Evolutionary conservation across 2,888 invertebrate genomes (phyloP).

Genomic region (Halictus ligatus): DNA sequence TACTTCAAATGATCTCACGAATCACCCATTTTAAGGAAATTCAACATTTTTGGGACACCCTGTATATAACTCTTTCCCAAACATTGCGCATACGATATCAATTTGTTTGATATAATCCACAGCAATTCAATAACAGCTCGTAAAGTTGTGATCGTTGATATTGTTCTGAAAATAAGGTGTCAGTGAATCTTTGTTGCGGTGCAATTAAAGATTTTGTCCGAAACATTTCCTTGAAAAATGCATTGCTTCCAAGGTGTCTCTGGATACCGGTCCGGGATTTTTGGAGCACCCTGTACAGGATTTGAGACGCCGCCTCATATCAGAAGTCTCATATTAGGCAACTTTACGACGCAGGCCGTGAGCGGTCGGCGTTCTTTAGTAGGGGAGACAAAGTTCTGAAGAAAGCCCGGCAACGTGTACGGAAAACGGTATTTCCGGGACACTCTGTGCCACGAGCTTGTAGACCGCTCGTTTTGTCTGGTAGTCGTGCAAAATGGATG

Average conservation of each 20-base stretch:
- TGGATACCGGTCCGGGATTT: no score
- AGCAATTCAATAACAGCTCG: no score
- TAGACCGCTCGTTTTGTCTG: constrained; percentile 24
- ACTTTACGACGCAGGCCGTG: not conserved
- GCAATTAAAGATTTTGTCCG: no score
- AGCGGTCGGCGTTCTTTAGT: not conserved
- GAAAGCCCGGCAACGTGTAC: not conserved
- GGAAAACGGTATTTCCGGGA: not conserved
- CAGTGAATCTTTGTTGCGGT: no score
- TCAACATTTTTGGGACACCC: no score
- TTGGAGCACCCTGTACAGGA: not conserved
- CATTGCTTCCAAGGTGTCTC: not conserved
- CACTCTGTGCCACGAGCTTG: constrained; percentile 16
- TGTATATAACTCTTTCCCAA: no score
- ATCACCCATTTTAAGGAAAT: no score
- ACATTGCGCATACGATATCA: no score
- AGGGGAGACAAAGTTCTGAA: not conserved
- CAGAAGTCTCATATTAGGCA: not conserved
- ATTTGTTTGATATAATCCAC: no score
- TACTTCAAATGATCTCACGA: no score
- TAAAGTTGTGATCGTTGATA: no score
- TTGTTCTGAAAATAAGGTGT: no score
- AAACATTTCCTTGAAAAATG: not conserved
- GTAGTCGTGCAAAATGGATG: not conserved
- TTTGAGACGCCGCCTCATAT: not conserved